Conservation (phyloP, 2,888 invertebrate genomes). For the Eretmocerus hayati region DNA sequence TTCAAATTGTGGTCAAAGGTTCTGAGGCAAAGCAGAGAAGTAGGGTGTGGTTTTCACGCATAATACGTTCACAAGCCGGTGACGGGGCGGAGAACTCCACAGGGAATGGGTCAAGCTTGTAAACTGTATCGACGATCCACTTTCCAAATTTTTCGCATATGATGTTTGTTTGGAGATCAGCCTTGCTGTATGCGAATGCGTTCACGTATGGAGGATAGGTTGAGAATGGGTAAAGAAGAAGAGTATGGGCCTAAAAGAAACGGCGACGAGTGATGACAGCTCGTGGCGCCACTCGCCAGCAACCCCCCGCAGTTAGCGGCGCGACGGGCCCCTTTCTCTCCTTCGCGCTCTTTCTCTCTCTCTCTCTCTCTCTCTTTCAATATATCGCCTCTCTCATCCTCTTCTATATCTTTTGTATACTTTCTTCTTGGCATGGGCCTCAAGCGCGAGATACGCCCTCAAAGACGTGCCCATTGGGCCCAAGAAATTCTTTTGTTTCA, state of each 20-base stretch:
- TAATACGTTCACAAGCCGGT: no score
- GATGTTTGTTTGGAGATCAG: no score
- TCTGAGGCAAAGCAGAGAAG: no score
- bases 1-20: no score
- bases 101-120: no score
- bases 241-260: neutral
- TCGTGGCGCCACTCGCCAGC: constrained; percentile 46
- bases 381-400: neutral
- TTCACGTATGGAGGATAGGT: neutral
- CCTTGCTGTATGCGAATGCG: neutral
- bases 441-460: no score
- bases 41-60: no score
- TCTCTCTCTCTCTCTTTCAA: no score
- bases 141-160: no score
- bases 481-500: constrained; percentile 45
- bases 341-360: neutral
- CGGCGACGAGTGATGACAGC: constrained; percentile 45
- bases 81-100: no score
- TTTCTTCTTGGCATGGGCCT: no score
- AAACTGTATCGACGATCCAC: no score
- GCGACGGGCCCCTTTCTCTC: constrained; percentile 30
- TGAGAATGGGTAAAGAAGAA: constrained; percentile 6
- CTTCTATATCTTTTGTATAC: constrained; percentile 3
- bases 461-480: constrained; percentile 17
- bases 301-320: constrained; percentile 41